Conservation (phyloP, 2,888 invertebrate genomes). For the Caenorhabditis afra region DNA sequence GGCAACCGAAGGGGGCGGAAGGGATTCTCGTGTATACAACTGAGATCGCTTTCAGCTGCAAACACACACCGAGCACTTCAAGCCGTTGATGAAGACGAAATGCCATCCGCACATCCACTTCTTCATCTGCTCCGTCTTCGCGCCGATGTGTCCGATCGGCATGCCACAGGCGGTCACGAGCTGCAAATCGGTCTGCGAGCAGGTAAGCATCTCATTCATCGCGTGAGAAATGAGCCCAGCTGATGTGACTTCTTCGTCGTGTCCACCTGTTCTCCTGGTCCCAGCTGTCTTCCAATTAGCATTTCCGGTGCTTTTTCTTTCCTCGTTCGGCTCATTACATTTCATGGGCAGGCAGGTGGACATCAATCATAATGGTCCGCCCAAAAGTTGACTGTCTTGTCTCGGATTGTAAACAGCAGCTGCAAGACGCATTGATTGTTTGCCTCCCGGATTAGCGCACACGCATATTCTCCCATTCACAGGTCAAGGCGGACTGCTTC, state of each 20-base stretch:
- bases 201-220: slow-evolving; percentile 78
- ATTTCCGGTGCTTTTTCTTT: background rate
- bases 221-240: background rate
- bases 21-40: slow-evolving; percentile 15
- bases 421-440: slow-evolving; percentile 48
- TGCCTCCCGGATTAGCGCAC: slow-evolving; percentile 33
- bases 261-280: slow-evolving; percentile 38
- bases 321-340: slow-evolving; percentile 41
- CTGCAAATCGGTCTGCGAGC: slow-evolving; percentile 90
- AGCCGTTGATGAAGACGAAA: slow-evolving; percentile 78
- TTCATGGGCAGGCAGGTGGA: slow-evolving; percentile 37
- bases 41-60: slow-evolving; percentile 70
- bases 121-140: slow-evolving; percentile 91
- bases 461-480: slow-evolving; percentile 31
- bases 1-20: background rate
- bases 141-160: slow-evolving; percentile 92
- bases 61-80: slow-evolving; percentile 78
- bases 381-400: slow-evolving; percentile 50
- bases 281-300: slow-evolving; percentile 31
- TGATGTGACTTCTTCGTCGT: slow-evolving; percentile 24
- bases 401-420: slow-evolving; percentile 43
- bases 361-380: slow-evolving; percentile 56
- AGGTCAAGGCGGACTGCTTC: slow-evolving; percentile 84
- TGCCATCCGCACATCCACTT: slow-evolving; percentile 83
- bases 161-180: slow-evolving; percentile 86